Evolutionary conservation across 2,888 invertebrate genomes (phyloP).

Genomic region (Leuctra nigra): DNA sequence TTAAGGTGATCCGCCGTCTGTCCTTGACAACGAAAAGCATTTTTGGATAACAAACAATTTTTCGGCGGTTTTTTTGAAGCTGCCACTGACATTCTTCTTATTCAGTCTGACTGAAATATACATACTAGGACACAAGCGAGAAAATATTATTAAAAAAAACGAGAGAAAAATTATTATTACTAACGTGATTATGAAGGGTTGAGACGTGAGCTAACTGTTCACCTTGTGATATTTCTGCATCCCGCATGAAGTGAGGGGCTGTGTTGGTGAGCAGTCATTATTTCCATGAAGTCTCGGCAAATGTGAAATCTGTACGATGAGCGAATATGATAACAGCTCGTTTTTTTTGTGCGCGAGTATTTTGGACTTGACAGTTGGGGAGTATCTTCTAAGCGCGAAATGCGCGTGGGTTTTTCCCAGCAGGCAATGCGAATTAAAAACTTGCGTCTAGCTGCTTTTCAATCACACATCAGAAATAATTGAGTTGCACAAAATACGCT

Average conservation of each 20-base stretch:
- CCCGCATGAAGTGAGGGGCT: neutral
- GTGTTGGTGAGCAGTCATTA: constrained; percentile 11
- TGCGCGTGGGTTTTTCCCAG: too few relatives aligned
- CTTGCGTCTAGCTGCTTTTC: too few relatives aligned
- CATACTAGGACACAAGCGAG: constrained; percentile 34
- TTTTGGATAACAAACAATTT: constrained; percentile 17
- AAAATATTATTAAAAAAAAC: constrained; percentile 7
- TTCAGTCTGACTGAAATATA: constrained; percentile 39
- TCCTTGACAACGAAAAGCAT: constrained; percentile 25
- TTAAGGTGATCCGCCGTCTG: constrained; percentile 27
- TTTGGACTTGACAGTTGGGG: too few relatives aligned
- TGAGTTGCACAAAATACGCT: too few relatives aligned
- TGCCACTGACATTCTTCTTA: constrained; percentile 42
- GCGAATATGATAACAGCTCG: neutral
- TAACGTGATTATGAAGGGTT: constrained; percentile 11
- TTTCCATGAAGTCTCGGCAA: constrained; percentile 3
- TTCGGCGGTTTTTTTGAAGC: constrained; percentile 16
- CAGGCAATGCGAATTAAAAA: too few relatives aligned
- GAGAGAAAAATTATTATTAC: constrained; percentile 6
- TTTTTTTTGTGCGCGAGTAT: neutral
- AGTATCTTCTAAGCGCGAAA: too few relatives aligned
- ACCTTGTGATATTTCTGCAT: constrained; percentile 10
- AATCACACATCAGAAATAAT: too few relatives aligned
- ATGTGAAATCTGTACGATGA: constrained; percentile 8
- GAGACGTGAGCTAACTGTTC: neutral